Conservation (phyloP, 2,797 vertebrate genomes). For the Microhierax caerulescens region DNA sequence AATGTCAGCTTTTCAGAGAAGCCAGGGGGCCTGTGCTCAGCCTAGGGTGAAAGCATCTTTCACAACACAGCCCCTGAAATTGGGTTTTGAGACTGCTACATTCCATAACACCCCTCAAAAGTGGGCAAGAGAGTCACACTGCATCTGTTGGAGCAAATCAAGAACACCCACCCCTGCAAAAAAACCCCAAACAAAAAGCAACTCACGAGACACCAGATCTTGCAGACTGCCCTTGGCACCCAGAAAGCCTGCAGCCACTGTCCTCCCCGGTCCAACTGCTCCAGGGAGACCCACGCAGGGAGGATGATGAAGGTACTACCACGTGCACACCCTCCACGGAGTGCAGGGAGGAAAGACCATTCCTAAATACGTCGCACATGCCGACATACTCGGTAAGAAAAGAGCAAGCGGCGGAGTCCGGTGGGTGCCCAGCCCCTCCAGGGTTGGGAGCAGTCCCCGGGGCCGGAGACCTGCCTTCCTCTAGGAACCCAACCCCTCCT, state of each 20-base stretch:
- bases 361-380: accelerated
- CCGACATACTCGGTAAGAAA: background rate
- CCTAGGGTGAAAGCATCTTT: background rate
- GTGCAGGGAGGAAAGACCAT: background rate
- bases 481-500: background rate
- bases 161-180: background rate
- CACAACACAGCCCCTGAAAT: background rate
- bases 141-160: accelerated
- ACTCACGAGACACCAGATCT: background rate
- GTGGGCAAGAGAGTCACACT: accelerated
- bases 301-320: background rate
- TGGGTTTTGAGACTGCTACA: accelerated
- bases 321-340: accelerated
- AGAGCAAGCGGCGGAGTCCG: accelerated
- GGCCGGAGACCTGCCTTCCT: background rate
- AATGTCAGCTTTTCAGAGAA: background rate
- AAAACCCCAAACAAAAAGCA: background rate
- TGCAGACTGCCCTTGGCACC: background rate
- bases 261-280: background rate
- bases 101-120: background rate
- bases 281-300: background rate
- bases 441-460: no score
- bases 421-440: background rate
- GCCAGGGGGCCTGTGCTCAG: background rate
- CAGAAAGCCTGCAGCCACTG: accelerated